Base-by-base conservation (phyloP, 2,113 vertebrate species). In the Furnarius figulus region DNA sequence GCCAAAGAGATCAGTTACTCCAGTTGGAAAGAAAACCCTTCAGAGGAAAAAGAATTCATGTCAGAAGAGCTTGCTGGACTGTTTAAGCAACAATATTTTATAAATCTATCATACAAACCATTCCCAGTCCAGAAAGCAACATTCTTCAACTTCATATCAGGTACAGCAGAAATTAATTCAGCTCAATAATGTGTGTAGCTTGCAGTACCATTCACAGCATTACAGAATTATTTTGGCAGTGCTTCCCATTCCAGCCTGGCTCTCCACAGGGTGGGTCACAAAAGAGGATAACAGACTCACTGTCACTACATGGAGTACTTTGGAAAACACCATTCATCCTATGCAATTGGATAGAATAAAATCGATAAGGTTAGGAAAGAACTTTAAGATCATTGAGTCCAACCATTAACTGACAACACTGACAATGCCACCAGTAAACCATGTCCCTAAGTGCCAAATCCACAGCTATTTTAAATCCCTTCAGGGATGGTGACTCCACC, bases 1-100 rank as follows among this genome's bases (percentile, higher is more conserved):
- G 62, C 56, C 28, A 49, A 78, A 56, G 42, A 49, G 77, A 94
- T 95, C 92, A 72, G 83, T 97, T 89, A 93, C 63, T 92, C 80
- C 68, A 92, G 67, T 78, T 83, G 80, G 68, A 91, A 90, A 74
- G 56, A 85, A 90, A 89, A 83, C 23, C 63, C 70, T 93, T 56
- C 39, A 42, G 77, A 87, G 84, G 72, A 92, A 90, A 68, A 49
- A 85, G 71, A 93, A 31, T 24, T 86, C 59, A 49, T 82, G 53
- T 87, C 81, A 92, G 84, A 95, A 40, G 87, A 91, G 82, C 35
- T 90, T 53, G 62, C 39, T 66, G 68, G 53, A 31, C 70, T 71
- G 58, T 77, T 90, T 74, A 77, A 81, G 25, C 46, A 85, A 80
- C 72, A 75, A 4, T 73, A 73, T 91, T 96, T 87, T 90, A 58